A percentile compares a stretch with the other conserved stretches of the same genome.
Evolutionary conservation across 1,140 invertebrate genomes (phyloP).

Genomic region (roundworm (Caenorhabditis elegans)): WBcel235 BX284605.5:9459501-9460000

Average conservation of each 20-base stretch:
- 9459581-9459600: slow-evolving; percentile 36
- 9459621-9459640: slow-evolving; percentile 33
- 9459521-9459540: not conserved
- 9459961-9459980: too few species aligned
- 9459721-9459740: not conserved
- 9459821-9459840: too few species aligned
- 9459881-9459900: too few species aligned
- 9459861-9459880: too few species aligned
- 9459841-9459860: too few species aligned
- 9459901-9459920: too few species aligned
- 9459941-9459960: not conserved
- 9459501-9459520: too few species aligned
- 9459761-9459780: too few species aligned
- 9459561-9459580: slow-evolving; percentile 2
- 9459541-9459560: not conserved
- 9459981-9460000: too few species aligned
- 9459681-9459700: not conserved
- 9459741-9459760: not conserved
- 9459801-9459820: too few species aligned
- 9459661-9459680: slow-evolving; percentile 26
- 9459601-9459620: slow-evolving; percentile 41
- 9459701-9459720: not conserved
- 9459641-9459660: slow-evolving; percentile 33
- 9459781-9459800: too few species aligned
- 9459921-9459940: too few species aligned